phyloP scores from a whole-genome alignment of 2,797 vertebrate genomes.

The Trachops cirrhosus region DNA sequence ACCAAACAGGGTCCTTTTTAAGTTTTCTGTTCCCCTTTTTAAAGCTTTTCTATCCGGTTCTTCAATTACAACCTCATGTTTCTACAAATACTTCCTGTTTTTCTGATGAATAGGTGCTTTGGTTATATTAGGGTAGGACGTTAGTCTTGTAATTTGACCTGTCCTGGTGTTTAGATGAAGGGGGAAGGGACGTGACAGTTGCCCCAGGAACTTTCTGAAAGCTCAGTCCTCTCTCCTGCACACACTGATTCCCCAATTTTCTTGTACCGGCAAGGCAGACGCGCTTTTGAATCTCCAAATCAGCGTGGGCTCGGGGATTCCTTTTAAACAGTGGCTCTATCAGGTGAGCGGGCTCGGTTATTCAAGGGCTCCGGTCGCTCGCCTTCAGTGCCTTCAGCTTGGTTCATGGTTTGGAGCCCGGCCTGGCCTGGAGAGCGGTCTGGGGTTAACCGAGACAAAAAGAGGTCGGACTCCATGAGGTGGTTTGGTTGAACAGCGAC shows the following conservation, averaged over 20 bases:
- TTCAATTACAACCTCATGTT: neutral
- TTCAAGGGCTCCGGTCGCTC: neutral
- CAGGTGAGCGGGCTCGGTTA: rapidly evolving
- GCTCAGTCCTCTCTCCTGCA: neutral
- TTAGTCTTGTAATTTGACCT: neutral
- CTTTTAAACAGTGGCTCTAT: neutral
- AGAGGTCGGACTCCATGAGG: neutral
- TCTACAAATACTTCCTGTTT: neutral
- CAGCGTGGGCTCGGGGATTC: neutral
- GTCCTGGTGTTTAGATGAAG: neutral
- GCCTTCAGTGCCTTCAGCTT: neutral
- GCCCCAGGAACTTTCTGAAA: neutral
- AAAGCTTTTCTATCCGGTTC: neutral
- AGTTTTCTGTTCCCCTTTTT: neutral
- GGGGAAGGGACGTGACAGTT: neutral
- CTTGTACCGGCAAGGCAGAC: neutral
- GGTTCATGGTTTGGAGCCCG: neutral
- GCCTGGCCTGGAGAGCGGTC: neutral
- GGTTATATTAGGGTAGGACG: neutral
- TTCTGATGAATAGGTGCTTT: neutral
- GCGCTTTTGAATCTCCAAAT: neutral
- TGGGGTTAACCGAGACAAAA: neutral
- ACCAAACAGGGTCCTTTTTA: neutral
- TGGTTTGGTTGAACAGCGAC: neutral
- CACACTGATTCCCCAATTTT: neutral